Percentiles rank a stretch among this genome's conserved stretches.
phyloP scores from a whole-genome alignment of 1,140 invertebrate genomes.

The Portunus trituberculatus region DNA sequence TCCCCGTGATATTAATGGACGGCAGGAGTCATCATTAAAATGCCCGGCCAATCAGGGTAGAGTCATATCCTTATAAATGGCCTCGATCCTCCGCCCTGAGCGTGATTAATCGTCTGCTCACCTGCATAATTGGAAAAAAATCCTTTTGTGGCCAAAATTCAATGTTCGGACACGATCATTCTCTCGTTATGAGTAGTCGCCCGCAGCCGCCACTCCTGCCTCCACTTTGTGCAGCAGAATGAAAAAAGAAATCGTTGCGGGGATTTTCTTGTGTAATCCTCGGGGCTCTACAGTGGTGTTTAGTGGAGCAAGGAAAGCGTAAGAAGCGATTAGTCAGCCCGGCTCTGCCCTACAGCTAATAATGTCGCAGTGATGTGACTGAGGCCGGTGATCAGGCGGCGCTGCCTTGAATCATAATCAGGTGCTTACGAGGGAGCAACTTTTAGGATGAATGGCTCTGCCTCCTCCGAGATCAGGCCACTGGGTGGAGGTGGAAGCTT shows the following conservation, averaged over 20 bases:
- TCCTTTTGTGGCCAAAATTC: slow-evolving; percentile 63
- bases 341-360: not conserved
- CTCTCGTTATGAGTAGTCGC: slow-evolving; percentile 39
- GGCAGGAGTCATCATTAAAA: slow-evolving; percentile 60
- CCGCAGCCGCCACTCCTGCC: not conserved
- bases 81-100: not conserved
- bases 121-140: slow-evolving; percentile 68
- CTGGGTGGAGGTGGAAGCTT: not conserved
- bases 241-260: not conserved
- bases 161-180: slow-evolving; percentile 57
- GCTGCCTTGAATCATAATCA: not conserved
- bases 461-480: not conserved
- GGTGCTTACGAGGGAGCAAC: not conserved
- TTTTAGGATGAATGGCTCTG: not conserved
- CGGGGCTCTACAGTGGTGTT: not conserved
- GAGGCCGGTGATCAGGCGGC: not conserved
- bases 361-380: not conserved
- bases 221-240: not conserved
- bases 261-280: not conserved
- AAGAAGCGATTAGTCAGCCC: not conserved
- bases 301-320: not conserved
- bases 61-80: slow-evolving; percentile 57
- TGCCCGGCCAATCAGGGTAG: not conserved
- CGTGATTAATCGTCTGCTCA: slow-evolving; percentile 62
- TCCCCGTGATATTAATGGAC: slow-evolving; percentile 61